Evolutionary conservation across 2,888 invertebrate species (phyloP), one percentile per base, ranked within the genome.

Genomic region (Bedellia somnulentella): DNA sequence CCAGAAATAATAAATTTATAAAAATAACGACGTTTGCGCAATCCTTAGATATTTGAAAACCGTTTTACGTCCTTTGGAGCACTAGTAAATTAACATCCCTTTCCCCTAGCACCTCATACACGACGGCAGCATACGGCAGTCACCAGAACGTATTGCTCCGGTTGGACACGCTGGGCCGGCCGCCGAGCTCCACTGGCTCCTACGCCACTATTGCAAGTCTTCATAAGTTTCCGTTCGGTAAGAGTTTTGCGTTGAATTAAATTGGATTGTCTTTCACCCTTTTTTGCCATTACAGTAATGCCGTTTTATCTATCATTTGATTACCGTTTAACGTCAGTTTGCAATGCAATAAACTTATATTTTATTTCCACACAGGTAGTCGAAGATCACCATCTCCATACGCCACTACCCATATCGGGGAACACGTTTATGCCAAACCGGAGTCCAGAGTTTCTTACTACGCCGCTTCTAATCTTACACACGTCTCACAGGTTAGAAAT

Each of bases 121-220:
- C 88, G 26, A 85, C 87, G 39, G 82, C 87, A 35, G 80, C 87
- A 37, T 83, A 89, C 57, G 87, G 80, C 49, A 87, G 82, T 47
- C 87, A 82, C 61, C 87, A 84, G 56, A 88, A 86, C 49, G 87
- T 89, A 32, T 81, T 89, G 40, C 82, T 89, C 18, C 80, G 87
- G 29, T 71, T 89, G 45, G 87, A 87, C 52, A 85, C 87, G 5
- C 64, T 83, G 24, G 83, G 83, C 15, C 70, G 87, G 37, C 86
- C 87, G 29, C 85, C 87, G 31, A 87, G 87, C 52, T 86, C 83
- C 15, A 87, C 86, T 33, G 89, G 87, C 37, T 89, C 88, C 43
- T 89, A 89, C 49, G 89, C 89, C 24, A 89, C 89, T 24, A 89
- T 89, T 44, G 89, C 88, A 34, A 89, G 89, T 57, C 78, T 89